Evolutionary conservation across 2,888 invertebrate species (phyloP).

Genomic region (Melieria omissa): DNA sequence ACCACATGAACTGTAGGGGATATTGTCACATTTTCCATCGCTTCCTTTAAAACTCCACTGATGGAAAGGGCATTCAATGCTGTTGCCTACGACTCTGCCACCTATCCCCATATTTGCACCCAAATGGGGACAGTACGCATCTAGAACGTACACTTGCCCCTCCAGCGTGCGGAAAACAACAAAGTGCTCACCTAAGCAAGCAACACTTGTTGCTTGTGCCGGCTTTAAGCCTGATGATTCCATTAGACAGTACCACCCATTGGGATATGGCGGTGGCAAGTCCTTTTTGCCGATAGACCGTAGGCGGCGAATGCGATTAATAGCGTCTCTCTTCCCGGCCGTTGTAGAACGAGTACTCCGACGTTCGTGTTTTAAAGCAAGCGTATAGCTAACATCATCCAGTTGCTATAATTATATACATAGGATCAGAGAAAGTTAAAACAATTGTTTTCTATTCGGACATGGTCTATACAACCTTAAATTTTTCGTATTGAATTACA

Average conservation of each 20-base stretch:
- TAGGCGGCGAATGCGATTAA: constrained; percentile 68
- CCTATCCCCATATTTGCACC: constrained; percentile 88
- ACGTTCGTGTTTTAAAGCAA: too few relatives aligned
- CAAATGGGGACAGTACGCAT: constrained; percentile 91
- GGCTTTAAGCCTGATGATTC: constrained; percentile 74
- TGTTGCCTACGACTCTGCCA: constrained; percentile 80
- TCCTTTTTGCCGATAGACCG: constrained; percentile 71
- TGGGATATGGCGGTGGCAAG: constrained; percentile 87
- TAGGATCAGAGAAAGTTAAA: too few relatives aligned
- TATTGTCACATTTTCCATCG: constrained; percentile 78
- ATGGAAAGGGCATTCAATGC: constrained; percentile 90
- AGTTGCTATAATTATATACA: too few relatives aligned
- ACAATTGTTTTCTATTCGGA: too few relatives aligned
- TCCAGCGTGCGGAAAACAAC: constrained; percentile 76
- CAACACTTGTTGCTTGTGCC: constrained; percentile 72
- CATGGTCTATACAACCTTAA: too few relatives aligned
- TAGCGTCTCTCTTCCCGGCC: constrained; percentile 50
- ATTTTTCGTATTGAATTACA: too few relatives aligned
- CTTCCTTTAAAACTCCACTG: constrained; percentile 83
- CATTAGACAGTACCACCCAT: constrained; percentile 86
- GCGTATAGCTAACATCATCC: too few relatives aligned
- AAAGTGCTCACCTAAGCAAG: constrained; percentile 78
- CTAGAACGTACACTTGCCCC: constrained; percentile 75
- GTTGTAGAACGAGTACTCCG: too few relatives aligned
- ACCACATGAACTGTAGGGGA: constrained; percentile 77